These are phyloP conservation scores for Morus bassanus DNA, from an alignment of 2,797 vertebrate species.

Conservation along the genomic window DNA sequence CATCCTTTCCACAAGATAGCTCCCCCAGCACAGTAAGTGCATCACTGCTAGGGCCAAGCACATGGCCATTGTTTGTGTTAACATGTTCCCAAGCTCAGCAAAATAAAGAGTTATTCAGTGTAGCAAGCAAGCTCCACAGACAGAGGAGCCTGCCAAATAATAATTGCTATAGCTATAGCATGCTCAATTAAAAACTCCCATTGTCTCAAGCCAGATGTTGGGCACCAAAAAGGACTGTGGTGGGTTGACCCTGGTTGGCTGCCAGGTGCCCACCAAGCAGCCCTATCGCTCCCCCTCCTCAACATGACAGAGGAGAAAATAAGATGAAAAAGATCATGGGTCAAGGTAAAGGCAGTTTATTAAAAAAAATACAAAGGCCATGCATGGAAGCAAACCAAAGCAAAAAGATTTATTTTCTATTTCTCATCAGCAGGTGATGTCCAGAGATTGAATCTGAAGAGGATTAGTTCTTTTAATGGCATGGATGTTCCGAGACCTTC, in stretches of 20 bases:
- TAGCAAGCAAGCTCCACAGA: not conserved
- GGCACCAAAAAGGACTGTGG: not conserved
- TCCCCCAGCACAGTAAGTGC: not conserved
- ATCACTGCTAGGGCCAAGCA: not conserved
- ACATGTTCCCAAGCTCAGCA: not conserved
- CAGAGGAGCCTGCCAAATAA: not conserved
- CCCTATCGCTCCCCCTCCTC: not conserved
- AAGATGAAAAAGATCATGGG: fast-evolving
- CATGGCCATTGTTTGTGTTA: not conserved
- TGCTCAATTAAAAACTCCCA: not conserved
- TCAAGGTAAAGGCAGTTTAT: not conserved
- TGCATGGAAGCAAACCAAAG: not conserved
- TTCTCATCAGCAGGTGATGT: not conserved
- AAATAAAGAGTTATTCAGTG: not conserved
- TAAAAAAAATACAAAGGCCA: not conserved
- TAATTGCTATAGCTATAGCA: not conserved
- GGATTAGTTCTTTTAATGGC: no score
- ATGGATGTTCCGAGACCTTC: no score
- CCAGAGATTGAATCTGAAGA: no score
- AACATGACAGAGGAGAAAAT: not conserved
- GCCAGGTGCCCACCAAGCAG: not conserved
- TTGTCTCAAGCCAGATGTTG: not conserved
- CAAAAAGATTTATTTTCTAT: not conserved
- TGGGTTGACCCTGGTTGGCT: not conserved
- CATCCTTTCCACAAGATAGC: not conserved